phyloP scores from a whole-genome alignment of 2,888 invertebrate genomes.

The Automeris io region DNA sequence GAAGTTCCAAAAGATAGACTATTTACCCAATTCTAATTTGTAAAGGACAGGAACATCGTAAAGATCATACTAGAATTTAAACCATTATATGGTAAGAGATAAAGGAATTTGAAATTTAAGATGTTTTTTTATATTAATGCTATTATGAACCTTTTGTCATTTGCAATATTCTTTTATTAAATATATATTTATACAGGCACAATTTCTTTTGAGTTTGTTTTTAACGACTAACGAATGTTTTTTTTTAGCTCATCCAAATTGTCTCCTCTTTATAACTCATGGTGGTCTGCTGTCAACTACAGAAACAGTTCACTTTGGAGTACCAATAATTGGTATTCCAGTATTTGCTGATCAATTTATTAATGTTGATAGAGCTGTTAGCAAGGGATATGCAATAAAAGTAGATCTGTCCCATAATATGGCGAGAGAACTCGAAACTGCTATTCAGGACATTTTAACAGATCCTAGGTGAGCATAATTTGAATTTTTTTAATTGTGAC shows the following conservation, averaged over 20 bases:
- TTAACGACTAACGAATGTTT: background rate
- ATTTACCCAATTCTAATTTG: too few species aligned
- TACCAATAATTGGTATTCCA: conserved; percentile 43
- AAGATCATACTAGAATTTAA: background rate
- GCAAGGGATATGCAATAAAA: conserved; percentile 32
- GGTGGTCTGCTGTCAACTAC: conserved; percentile 42
- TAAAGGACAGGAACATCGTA: too few species aligned
- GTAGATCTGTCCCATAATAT: conserved; percentile 26
- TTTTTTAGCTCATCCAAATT: conserved; percentile 40
- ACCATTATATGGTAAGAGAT: background rate
- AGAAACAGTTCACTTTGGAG: conserved; percentile 37
- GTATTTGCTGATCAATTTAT: conserved; percentile 40
- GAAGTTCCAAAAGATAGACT: too few species aligned
- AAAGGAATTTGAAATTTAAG: too few species aligned
- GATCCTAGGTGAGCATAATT: conserved; percentile 23
- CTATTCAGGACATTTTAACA: conserved; percentile 25
- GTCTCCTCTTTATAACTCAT: conserved; percentile 41
- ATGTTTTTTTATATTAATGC: too few species aligned
- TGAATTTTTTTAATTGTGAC: background rate
- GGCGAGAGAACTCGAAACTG: conserved; percentile 22
- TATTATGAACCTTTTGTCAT: too few species aligned
- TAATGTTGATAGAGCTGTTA: conserved; percentile 31
- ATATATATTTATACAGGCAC: too few species aligned
- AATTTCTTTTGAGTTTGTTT: background rate
- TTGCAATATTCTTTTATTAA: too few species aligned